These are phyloP conservation scores for Sphaerophoria rueppellii DNA, from an alignment of 2,888 invertebrate genomes.

Conservation along the genomic window DNA sequence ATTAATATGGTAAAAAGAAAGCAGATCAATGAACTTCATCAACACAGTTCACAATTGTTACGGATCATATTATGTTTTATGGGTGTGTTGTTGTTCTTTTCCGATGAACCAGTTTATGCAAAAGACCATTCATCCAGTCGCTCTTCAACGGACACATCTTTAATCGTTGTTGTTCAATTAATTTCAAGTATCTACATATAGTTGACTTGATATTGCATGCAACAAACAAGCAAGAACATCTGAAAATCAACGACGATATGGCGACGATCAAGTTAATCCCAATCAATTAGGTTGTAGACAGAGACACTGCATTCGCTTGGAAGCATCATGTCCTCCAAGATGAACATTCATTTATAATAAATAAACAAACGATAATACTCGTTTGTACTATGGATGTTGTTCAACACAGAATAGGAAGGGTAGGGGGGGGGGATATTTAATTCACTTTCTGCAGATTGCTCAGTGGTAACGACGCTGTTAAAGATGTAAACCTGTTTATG, in stretches of 20 bases:
- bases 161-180: constrained; percentile 26
- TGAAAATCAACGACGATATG: too few relatives aligned
- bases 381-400: neutral
- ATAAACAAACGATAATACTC: constrained; percentile 4
- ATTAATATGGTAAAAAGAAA: constrained; percentile 19
- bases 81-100: neutral
- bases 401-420: neutral
- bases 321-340: neutral
- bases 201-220: constrained; percentile 1
- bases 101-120: constrained; percentile 32
- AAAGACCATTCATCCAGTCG: neutral
- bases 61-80: constrained; percentile 4
- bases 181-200: constrained; percentile 11
- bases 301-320: neutral
- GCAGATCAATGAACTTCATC: constrained; percentile 27
- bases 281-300: constrained; percentile 19
- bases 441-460: constrained; percentile 39
- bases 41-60: neutral
- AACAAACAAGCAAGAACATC: neutral
- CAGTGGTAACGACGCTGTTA: neutral
- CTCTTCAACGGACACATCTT: neutral
- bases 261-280: neutral
- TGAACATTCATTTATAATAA: neutral
- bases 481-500: constrained; percentile 9
- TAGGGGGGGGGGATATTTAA: constrained; percentile 1